Conservation (phyloP, 1,140 invertebrate species). For the Listronotus bonariensis region DNA sequence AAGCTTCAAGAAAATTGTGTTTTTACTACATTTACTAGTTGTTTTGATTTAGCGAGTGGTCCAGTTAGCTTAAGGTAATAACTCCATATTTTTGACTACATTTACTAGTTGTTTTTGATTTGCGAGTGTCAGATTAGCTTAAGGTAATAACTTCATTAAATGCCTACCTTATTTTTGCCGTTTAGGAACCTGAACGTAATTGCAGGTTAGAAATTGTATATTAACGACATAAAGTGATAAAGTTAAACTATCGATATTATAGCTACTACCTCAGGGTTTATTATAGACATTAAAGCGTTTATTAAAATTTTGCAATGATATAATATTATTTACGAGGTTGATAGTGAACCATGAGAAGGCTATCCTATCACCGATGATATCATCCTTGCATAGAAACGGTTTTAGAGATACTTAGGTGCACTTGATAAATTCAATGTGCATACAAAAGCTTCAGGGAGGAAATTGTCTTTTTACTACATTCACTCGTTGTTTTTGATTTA, state of each 20-base stretch:
- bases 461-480: neutral
- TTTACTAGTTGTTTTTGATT: slow-evolving; percentile 2
- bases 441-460: slow-evolving; percentile 2
- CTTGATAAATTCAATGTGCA: no score
- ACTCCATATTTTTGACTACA: slow-evolving; percentile 1
- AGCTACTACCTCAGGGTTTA: neutral
- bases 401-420: no score
- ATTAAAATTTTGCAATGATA: neutral
- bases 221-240: neutral
- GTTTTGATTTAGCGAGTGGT: no score
- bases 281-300: neutral
- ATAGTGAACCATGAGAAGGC: no score
- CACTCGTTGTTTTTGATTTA: slow-evolving; percentile 7
- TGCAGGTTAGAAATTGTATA: neutral
- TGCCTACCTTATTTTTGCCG: neutral
- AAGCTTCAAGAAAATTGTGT: no score
- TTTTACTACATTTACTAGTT: no score
- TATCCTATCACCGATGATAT: no score
- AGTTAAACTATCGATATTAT: neutral
- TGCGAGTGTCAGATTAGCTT: neutral
- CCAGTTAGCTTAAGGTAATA: no score
- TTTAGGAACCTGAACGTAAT: slow-evolving; percentile 1
- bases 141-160: neutral
- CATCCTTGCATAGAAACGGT: no score
- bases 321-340: slow-evolving; percentile 5